Base-by-base conservation (phyloP, 2,797 vertebrate genomes). In the Onychomys leucogaster region DNA sequence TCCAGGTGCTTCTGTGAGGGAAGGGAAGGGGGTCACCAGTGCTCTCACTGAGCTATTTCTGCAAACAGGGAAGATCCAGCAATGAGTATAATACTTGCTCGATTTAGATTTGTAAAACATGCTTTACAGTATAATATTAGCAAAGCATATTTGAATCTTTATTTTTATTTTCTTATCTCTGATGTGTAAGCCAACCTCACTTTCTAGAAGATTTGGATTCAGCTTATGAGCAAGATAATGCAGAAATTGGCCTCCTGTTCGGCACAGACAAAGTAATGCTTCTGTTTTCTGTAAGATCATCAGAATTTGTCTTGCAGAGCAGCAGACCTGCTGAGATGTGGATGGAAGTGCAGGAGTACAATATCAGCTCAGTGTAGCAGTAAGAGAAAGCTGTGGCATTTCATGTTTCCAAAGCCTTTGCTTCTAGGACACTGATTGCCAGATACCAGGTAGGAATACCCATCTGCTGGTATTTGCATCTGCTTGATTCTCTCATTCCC, bases 391-490 rank as follows among this genome's bases (percentile, higher is more conserved):
- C 87, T 57, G 34, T 7, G 65, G 25, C 67, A 86, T 96, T 96
- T 96, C 91, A 88, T 96, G 55, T 11, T 95, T 88, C 75, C 78
- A 41, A 82, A 95, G 32, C 43, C n/a, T 96, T 97, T 96, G 95
- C 85, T 96, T 95, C 83, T 94, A 91, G 67, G 29, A 29, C 93
- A 77, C 94, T 98, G 32, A 97, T 97, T 97, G 94, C 94, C 89
- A 94, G 65, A 88, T 94, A 95, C 71, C 23, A 4, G 17, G 65
- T 84, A 92, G 76, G 94, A n/a, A 41, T 97, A 98, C 96, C 95
- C 75, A 91, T 96, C 78, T 96, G 92, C 83, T 83, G 91, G 41
- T 63, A 16, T 93, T 89, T 91, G 87, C 93, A 96, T 96, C 96
- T 97, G 95, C 63, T 93, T 88, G 19, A 75, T 29, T 83, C 67